Conservation (phyloP, 1,140 invertebrate genomes). For the Drusus annulatus region DNA sequence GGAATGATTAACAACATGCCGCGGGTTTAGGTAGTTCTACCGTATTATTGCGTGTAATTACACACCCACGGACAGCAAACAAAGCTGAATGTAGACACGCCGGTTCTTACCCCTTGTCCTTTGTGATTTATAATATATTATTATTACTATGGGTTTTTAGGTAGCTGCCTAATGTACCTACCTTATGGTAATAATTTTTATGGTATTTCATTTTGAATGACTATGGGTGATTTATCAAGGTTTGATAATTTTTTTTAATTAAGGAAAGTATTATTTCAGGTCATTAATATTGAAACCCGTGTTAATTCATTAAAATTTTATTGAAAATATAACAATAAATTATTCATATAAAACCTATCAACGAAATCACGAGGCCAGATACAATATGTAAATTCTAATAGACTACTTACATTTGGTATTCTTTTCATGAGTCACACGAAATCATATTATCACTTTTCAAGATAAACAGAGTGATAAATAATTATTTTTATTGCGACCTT, state of each 20-base stretch:
- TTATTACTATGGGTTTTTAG: too few relatives aligned
- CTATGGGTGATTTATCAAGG: too few relatives aligned
- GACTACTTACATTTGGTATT: not conserved
- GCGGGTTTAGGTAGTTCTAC: too few relatives aligned
- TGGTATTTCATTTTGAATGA: too few relatives aligned
- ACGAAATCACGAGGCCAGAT: slow-evolving; percentile 41
- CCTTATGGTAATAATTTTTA: too few relatives aligned
- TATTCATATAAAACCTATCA: slow-evolving; percentile 47
- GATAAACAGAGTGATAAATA: not conserved
- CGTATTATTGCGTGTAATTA: too few relatives aligned
- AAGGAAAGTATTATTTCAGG: not conserved
- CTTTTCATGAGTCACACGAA: not conserved
- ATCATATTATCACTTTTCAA: not conserved
- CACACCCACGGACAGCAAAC: too few relatives aligned
- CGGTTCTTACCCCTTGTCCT: too few relatives aligned
- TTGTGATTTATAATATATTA: too few relatives aligned
- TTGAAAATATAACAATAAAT: slow-evolving; percentile 50
- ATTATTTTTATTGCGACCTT: slow-evolving; percentile 44
- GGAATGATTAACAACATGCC: too few relatives aligned
- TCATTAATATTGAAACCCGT: not conserved
- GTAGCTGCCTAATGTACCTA: too few relatives aligned
- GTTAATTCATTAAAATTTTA: slow-evolving; percentile 38
- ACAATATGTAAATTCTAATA: slow-evolving; percentile 10
- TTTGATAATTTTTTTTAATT: not conserved
- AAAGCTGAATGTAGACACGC: too few relatives aligned